These are phyloP conservation scores for Pungitius pungitius DNA, from an alignment of 2,113 vertebrate species.

Conservation along the genomic window DNA sequence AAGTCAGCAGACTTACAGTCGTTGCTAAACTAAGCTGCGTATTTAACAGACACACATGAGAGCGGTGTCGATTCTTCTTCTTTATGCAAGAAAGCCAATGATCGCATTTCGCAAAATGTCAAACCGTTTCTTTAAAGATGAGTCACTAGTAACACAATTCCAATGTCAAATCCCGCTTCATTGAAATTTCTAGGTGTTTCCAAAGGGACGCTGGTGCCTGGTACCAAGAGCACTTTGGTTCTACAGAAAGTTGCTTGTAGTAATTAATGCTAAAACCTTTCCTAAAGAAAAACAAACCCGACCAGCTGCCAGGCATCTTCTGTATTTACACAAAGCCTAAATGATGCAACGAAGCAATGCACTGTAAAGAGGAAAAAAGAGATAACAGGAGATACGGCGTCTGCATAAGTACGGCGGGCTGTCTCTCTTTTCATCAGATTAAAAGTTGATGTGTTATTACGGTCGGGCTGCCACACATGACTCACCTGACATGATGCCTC, in stretches of 20 bases:
- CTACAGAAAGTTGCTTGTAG: background rate
- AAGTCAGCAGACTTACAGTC: too few species aligned
- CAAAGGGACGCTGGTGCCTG: background rate
- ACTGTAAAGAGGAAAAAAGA: constrained; percentile 18
- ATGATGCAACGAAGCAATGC: constrained; percentile 29
- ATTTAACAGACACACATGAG: background rate
- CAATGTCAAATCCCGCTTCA: background rate
- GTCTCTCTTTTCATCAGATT: constrained; percentile 45
- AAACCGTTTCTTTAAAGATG: background rate
- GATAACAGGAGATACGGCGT: constrained; percentile 38
- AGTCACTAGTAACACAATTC: background rate
- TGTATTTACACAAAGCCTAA: background rate
- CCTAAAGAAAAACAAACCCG: background rate
- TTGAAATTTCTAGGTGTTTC: background rate
- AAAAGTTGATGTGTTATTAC: constrained; percentile 40
- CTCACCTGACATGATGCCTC: constrained; percentile 49
- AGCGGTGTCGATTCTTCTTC: background rate
- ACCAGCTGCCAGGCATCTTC: background rate
- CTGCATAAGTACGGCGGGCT: constrained; percentile 34
- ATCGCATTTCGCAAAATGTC: background rate
- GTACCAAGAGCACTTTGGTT: background rate
- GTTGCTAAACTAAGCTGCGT: background rate
- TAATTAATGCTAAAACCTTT: background rate
- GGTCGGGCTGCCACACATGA: constrained; percentile 30
- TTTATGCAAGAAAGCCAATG: background rate